phyloP scores from a whole-genome alignment of 2,797 vertebrate species.

The Ctenopoma kingsleyae region DNA sequence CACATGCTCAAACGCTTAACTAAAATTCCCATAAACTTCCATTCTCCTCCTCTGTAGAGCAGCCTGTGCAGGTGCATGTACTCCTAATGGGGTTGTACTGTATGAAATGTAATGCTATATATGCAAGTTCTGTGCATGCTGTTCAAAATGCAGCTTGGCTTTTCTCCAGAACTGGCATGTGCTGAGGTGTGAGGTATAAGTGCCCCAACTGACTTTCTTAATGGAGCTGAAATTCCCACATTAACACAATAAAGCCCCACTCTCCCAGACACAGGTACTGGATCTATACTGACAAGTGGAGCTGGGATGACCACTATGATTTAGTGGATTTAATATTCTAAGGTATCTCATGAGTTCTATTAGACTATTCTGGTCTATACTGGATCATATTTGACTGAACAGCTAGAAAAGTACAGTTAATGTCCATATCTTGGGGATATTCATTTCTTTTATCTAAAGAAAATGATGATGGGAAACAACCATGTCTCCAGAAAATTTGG shows the following conservation, averaged over 20 bases:
- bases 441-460: too few relatives aligned
- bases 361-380: too few relatives aligned
- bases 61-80: conserved; percentile 12
- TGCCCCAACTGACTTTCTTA: conserved; percentile 48
- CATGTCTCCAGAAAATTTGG: too few relatives aligned
- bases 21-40: not conserved
- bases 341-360: too few relatives aligned
- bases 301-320: not conserved
- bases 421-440: too few relatives aligned
- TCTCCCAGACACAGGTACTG: not conserved
- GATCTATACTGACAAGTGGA: too few relatives aligned
- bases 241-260: conserved; percentile 63
- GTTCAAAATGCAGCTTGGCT: conserved; percentile 59
- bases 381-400: too few relatives aligned
- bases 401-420: too few relatives aligned
- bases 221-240: conserved; percentile 62
- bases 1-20: not conserved
- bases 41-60: conserved; percentile 6
- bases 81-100: conserved; percentile 20
- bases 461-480: too few relatives aligned
- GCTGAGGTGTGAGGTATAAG: conserved; percentile 36
- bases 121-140: conserved; percentile 13
- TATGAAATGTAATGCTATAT: conserved; percentile 10
- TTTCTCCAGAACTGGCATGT: conserved; percentile 56
- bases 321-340: too few relatives aligned